Conservation (phyloP, 2,113 vertebrate species). For the Dipodomys merriami region DNA sequence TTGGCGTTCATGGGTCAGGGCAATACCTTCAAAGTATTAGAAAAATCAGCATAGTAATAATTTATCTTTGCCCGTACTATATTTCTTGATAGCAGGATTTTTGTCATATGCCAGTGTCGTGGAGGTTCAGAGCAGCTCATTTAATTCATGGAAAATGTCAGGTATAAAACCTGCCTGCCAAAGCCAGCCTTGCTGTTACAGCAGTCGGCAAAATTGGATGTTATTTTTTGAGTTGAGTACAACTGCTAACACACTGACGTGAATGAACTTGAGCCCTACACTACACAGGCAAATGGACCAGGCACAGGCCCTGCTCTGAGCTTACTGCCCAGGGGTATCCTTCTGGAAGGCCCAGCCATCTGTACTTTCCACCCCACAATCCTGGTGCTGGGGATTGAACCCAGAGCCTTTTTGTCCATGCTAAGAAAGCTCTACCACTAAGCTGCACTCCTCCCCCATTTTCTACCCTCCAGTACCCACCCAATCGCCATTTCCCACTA, state of each 20-base stretch:
- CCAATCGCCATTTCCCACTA: background rate
- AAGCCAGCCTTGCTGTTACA: constrained; percentile 44
- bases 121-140: background rate
- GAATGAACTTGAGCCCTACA: constrained; percentile 30
- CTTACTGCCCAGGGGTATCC: background rate
- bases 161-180: background rate
- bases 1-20: constrained; percentile 31
- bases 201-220: background rate
- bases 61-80: background rate
- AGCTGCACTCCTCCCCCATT: too few relatives aligned
- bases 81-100: constrained; percentile 30
- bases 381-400: too few relatives aligned
- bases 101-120: background rate
- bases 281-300: background rate
- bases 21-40: constrained; percentile 1
- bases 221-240: constrained; percentile 30
- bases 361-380: background rate
- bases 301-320: background rate
- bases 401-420: too few relatives aligned
- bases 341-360: background rate
- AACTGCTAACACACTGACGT: background rate
- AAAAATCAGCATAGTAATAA: constrained; percentile 3
- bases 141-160: background rate
- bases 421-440: background rate
- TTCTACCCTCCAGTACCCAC: too few relatives aligned